Evolutionary conservation across 2,888 invertebrate species (phyloP), one percentile per base, ranked within the genome.

Genomic region (Cerastis rubricosa): DNA sequence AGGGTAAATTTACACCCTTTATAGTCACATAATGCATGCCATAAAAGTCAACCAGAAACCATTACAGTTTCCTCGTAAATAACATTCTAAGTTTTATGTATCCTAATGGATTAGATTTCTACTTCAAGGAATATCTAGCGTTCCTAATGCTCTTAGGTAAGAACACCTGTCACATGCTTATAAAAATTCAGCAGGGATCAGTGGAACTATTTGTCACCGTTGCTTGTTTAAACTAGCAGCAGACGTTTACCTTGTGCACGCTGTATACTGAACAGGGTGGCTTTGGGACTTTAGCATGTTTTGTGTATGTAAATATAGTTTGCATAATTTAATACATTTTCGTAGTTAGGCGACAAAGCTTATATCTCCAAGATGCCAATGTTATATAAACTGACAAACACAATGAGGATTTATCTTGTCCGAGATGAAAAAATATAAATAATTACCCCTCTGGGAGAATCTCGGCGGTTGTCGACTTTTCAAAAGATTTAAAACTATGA

Each of bases 121-220:
- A n/a, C 7, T 9, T 76, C n/a, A 51, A 47, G 25, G n/a, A 57
- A 59, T 25, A 22, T 47, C 74, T 47, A 22, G 45, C 14, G n/a
- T 12, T 25, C 64, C 64, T 43, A 54, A 45, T 63, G 25, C 25
- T 63, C 22, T 54, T 40, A 47, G 54, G 76, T 45, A 70, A 54
- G 6, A 25, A 19, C 12, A 47, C 40, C 59, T 63, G 63, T 6
- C 63, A 67, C 43, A 7, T 25, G 43, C 75, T 67, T 35, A 67
- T 81, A 81, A 81, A 81, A 79, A 81, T 74, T 74, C 75, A 74
- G 29, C 47, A 77, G 63, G 47, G 54, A 68, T 63, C 54, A 49
- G 29, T 43, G 9, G 22, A 64, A n/a, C 54, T 35, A 75, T 68
- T 67, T 57, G 43, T 81, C 57, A 35, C 4, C 11, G 35, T 49